These are phyloP conservation scores for Diachasma alloeum DNA, from an alignment of 1,140 invertebrate genomes.

Conservation along the genomic window DNA sequence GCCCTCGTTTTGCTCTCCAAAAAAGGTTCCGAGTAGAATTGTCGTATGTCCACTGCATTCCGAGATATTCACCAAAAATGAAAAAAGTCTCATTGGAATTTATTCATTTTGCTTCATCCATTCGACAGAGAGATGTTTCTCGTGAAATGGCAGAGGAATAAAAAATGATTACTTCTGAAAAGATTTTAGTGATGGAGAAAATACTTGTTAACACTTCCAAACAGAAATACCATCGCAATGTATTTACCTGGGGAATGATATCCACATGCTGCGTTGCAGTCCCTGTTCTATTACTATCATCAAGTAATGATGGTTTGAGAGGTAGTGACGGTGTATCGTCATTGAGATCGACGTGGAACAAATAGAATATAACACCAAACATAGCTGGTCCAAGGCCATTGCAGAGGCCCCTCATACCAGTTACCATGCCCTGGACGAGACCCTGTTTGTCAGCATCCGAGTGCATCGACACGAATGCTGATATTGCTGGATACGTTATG, in stretches of 20 bases:
- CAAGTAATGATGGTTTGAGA: constrained; percentile 57
- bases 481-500: constrained; percentile 99
- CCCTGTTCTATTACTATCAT: constrained; percentile 61
- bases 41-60: too few relatives aligned
- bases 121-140: too few relatives aligned
- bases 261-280: constrained; percentile 63
- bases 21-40: too few relatives aligned
- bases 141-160: too few relatives aligned
- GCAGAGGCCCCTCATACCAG: constrained; percentile 91
- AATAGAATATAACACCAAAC: constrained; percentile 98
- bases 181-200: background rate
- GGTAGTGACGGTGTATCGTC: constrained; percentile 66
- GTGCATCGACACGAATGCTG: constrained; percentile 97
- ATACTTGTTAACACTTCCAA: background rate
- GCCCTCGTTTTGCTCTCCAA: too few relatives aligned
- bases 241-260: constrained; percentile 62
- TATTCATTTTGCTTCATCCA: too few relatives aligned
- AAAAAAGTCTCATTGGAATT: too few relatives aligned
- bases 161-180: background rate
- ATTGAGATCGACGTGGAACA: constrained; percentile 98
- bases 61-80: too few relatives aligned
- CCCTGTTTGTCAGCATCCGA: constrained; percentile 96
- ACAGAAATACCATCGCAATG: background rate
- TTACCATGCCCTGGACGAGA: constrained; percentile 98
- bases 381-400: constrained; percentile 84